A percentile compares a stretch with the other conserved stretches of the same genome.
Conservation (phyloP, 2,888 invertebrate genomes). For the Drosophila diplacantha region DNA sequence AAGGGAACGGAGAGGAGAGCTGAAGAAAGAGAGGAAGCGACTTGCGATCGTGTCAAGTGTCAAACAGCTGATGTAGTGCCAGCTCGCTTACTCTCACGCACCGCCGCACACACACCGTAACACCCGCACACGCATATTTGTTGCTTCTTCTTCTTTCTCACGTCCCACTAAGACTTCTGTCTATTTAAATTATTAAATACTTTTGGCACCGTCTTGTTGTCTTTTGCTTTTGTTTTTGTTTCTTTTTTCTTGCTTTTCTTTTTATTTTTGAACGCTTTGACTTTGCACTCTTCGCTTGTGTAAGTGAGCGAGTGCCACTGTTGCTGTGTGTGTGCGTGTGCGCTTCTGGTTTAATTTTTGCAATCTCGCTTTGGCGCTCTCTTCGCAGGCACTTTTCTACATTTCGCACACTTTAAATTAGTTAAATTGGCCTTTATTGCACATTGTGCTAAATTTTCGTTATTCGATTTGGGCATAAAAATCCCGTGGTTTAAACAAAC, state of each 20-base stretch:
- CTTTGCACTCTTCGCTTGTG: constrained; percentile 25
- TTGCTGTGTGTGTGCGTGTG: constrained; percentile 29
- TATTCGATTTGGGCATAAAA: constrained; percentile 37
- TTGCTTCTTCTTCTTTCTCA: constrained; percentile 30
- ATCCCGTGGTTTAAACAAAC: constrained; percentile 47
- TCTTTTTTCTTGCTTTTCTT: constrained; percentile 1
- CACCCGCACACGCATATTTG: constrained; percentile 26
- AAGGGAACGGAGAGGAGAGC: constrained; percentile 3
- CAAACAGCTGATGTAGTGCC: constrained; percentile 63
- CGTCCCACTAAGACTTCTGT: constrained; percentile 23
- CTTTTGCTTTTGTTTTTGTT: constrained; percentile 15
- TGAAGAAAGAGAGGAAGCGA: constrained; percentile 25
- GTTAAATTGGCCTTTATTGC: constrained; percentile 44
- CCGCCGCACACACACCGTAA: constrained; percentile 1
- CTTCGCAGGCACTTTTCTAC: constrained; percentile 37
- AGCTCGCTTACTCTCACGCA: constrained; percentile 22
- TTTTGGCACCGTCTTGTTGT: constrained; percentile 21
- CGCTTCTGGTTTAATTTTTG: constrained; percentile 47
- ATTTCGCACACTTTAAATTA: constrained; percentile 43
- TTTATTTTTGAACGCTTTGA: constrained; percentile 13
- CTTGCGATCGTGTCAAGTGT: constrained; percentile 67
- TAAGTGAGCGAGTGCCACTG: constrained; percentile 22
- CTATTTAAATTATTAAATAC: constrained; percentile 41
- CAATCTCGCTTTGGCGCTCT: constrained; percentile 51
- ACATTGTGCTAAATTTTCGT: constrained; percentile 45